Base-by-base conservation (phyloP, 2,888 invertebrate species). In the Thumatha senex region DNA sequence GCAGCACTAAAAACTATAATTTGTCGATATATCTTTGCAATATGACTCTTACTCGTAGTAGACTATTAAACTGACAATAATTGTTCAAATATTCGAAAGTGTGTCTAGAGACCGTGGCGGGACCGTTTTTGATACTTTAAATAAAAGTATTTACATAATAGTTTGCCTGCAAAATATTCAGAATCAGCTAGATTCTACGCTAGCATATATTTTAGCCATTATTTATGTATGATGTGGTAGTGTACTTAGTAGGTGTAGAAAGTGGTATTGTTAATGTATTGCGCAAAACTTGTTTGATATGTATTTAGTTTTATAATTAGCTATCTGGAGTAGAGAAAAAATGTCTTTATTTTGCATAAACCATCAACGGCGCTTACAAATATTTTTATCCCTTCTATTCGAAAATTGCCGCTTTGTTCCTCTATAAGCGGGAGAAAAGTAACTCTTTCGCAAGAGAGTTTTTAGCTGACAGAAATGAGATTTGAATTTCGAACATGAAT, bases 51-150 rank as follows among this genome's bases (percentile, higher is more conserved):
- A 13, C 41, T 24, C 36, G 24, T 56, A 40, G 3, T 55, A 47
- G 40, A 42, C 53, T 38, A 62, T 68, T 61, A 70, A 34, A 61
- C 48, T 46, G 29, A 41, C 35, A 52, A 53, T 62, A 49, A 58
- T 58, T 60, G 63, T 53, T 48, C 56, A 58, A 53, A 65, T 58
- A 63, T 66, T 72, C 53, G 73, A 74, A 74, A 74, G 73, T 66
- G 62, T 58, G 45, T 41, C 55, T 48, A 46, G 36, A 34, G 14
- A 54, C 51, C 61, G 53, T 58, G 47, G 50, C 61, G 46, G 48
- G 54, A 51, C 35, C 30, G 43, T 57, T 57, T 59, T 53, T 58
- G 49, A 48, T 58, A 31, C 57, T 46, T 63, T 52, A 52, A 47
- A 51, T 54, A 51, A 47, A 54, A 39, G 54, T 62, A 71, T 71